Conservation (phyloP, 2,113 vertebrate species). For the Coryphaenoides rupestris region DNA sequence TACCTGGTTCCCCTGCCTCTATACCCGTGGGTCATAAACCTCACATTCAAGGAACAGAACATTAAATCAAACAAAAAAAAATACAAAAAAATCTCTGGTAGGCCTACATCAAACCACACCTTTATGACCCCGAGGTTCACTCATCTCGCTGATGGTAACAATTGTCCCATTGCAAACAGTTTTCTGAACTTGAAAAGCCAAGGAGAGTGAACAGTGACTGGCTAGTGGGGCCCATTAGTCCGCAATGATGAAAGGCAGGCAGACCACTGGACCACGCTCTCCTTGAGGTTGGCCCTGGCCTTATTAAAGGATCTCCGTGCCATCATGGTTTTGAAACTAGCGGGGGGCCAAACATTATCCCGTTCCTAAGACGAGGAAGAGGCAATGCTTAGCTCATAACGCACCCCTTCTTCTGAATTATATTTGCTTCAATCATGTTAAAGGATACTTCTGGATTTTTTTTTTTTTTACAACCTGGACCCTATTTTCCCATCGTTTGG, state of each 20-base stretch:
- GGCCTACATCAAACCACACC: constrained; percentile 32
- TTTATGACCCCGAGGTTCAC: constrained; percentile 40
- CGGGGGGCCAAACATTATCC: constrained; percentile 27
- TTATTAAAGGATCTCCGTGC: constrained; percentile 43
- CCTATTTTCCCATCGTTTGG: no score
- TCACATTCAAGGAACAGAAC: no score
- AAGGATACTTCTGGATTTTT: no score
- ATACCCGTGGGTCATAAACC: no score
- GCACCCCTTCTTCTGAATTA: neutral
- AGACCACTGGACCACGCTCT: constrained; percentile 33
- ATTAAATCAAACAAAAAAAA: no score
- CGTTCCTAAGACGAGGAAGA: constrained; percentile 8
- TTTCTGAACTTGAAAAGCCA: constrained; percentile 59
- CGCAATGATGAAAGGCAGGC: constrained; percentile 55
- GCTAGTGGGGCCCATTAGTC: constrained; percentile 33
- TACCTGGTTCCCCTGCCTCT: neutral
- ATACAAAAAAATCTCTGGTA: neutral
- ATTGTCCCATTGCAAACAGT: constrained; percentile 47
- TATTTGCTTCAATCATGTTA: neutral
- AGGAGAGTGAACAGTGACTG: constrained; percentile 40
- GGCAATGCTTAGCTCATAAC: neutral
- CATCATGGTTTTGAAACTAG: constrained; percentile 35
- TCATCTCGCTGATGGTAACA: constrained; percentile 44
- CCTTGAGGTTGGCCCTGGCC: constrained; percentile 46
- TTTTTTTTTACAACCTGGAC: no score